Evolutionary conservation across 2,888 invertebrate genomes (phyloP).

Genomic region (Ectemnius cavifrons): DNA sequence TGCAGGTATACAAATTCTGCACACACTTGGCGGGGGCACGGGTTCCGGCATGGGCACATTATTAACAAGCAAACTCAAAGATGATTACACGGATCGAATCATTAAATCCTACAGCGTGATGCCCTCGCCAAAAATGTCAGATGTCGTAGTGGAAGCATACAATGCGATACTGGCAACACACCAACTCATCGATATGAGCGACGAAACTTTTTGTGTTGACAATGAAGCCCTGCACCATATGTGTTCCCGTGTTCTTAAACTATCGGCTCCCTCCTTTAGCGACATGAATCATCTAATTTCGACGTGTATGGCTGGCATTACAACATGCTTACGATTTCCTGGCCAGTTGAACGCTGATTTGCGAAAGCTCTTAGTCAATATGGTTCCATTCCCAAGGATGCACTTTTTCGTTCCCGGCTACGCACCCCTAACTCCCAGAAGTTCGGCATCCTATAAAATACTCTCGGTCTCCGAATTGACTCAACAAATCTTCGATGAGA

Average conservation of each 20-base stretch:
- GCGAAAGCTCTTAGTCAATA: slow-evolving; percentile 93
- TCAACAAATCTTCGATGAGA: slow-evolving; percentile 87
- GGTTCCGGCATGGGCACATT: slow-evolving; percentile 87
- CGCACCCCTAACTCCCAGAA: slow-evolving; percentile 84
- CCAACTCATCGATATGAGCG: slow-evolving; percentile 91
- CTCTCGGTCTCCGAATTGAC: slow-evolving; percentile 86
- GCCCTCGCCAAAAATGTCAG: slow-evolving; percentile 89
- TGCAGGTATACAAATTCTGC: slow-evolving; percentile 86
- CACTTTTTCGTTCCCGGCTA: slow-evolving; percentile 93
- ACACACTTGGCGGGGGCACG: slow-evolving; percentile 89
- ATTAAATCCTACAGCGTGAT: slow-evolving; percentile 85
- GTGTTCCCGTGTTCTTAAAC: slow-evolving; percentile 91
- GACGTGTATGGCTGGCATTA: slow-evolving; percentile 49
- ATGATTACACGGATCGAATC: slow-evolving; percentile 91
- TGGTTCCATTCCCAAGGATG: slow-evolving; percentile 94
- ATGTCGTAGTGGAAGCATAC: slow-evolving; percentile 94
- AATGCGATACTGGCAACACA: slow-evolving; percentile 92
- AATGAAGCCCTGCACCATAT: slow-evolving; percentile 94
- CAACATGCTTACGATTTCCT: slow-evolving; percentile 83
- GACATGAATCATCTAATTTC: slow-evolving; percentile 94
- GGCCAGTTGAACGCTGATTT: slow-evolving; percentile 95
- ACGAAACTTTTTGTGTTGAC: slow-evolving; percentile 93
- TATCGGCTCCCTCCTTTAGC: slow-evolving; percentile 92
- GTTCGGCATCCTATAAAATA: slow-evolving; percentile 78
- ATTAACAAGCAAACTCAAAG: slow-evolving; percentile 89